Evolutionary conservation across 2,888 invertebrate genomes (phyloP).

Genomic region (Sepioteuthis lessoniana): DNA sequence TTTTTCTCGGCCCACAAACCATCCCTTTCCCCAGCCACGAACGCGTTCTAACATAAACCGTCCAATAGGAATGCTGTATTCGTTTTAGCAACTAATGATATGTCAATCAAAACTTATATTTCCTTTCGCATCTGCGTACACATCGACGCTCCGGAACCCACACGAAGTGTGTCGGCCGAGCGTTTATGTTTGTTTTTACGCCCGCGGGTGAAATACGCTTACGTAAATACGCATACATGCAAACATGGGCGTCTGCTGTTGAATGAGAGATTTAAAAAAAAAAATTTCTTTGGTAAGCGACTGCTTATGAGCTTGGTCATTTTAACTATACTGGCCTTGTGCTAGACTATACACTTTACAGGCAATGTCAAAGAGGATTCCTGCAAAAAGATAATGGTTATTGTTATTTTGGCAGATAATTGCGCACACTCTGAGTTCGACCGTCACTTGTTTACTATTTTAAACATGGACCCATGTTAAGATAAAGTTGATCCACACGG

Average conservation of each 20-base stretch:
- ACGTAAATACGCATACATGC: background rate
- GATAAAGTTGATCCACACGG: too few species aligned
- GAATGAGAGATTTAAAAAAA: too few species aligned
- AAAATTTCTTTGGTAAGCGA: background rate
- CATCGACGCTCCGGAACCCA: background rate
- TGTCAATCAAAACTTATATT: background rate
- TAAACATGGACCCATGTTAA: too few species aligned
- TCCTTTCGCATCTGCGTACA: constrained; percentile 20
- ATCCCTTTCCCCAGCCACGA: background rate
- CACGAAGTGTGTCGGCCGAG: background rate
- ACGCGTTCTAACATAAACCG: constrained; percentile 17
- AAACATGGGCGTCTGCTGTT: background rate
- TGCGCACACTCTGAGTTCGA: too few species aligned
- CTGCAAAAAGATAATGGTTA: too few species aligned
- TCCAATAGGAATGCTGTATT: constrained; percentile 33
- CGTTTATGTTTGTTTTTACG: background rate
- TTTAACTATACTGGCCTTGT: rapidly evolving
- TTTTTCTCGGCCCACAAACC: background rate
- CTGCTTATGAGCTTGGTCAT: background rate
- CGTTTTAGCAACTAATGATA: constrained; percentile 33
- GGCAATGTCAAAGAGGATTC: background rate
- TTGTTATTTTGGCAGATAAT: too few species aligned
- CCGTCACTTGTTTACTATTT: too few species aligned
- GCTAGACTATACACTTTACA: background rate
- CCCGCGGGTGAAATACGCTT: background rate